These are phyloP conservation scores for Brachycybe producta DNA, from an alignment of 2,888 invertebrate species.

Conservation along the genomic window DNA sequence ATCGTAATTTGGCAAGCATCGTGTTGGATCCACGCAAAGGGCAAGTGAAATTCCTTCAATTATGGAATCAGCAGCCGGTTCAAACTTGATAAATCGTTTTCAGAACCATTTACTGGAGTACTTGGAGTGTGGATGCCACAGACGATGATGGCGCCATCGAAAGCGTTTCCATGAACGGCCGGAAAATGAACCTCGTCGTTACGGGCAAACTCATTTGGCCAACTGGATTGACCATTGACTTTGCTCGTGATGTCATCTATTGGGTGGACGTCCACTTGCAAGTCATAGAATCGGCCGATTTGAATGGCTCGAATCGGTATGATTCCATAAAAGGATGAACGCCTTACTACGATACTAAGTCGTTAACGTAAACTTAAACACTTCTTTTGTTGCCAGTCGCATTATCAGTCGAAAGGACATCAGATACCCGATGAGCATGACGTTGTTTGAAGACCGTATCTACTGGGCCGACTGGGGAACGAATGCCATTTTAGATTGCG, in stretches of 20 bases:
- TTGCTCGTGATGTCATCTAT: neutral
- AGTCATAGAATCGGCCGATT: conserved; percentile 4
- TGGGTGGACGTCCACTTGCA: conserved; percentile 13
- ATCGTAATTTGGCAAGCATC: neutral
- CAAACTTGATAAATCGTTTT: neutral
- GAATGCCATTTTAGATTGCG: conserved; percentile 7
- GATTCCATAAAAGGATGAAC: neutral
- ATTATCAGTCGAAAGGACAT: conserved; percentile 3
- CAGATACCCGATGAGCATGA: conserved; percentile 2
- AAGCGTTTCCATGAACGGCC: neutral
- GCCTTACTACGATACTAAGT: too few species aligned
- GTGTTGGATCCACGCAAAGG: conserved; percentile 2
- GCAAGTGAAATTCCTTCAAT: neutral
- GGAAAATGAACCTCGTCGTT: neutral
- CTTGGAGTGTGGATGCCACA: neutral
- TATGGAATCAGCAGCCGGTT: neutral
- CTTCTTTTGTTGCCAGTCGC: neutral
- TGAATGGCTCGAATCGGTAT: conserved; percentile 9
- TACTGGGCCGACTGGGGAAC: conserved; percentile 16
- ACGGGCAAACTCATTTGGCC: conserved; percentile 13
- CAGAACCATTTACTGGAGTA: conserved; percentile 12
- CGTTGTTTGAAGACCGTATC: conserved; percentile 13
- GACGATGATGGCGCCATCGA: conserved; percentile 6
- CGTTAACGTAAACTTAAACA: neutral
- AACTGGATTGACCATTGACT: conserved; percentile 10